Conservation (phyloP, 2,888 invertebrate genomes). For the Nephrotoma flavescens region DNA sequence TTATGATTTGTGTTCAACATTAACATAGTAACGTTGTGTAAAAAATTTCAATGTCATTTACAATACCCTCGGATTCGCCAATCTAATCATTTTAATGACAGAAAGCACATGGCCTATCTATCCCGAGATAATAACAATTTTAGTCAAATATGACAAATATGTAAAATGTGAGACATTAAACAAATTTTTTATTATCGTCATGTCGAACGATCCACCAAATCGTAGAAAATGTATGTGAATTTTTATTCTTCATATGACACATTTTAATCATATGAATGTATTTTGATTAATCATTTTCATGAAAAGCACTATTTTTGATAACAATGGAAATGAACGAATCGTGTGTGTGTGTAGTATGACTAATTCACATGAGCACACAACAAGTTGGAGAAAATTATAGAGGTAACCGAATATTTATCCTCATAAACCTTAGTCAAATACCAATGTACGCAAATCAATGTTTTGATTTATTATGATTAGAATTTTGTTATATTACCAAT, state of each 20-base stretch:
- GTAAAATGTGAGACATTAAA: too few species aligned
- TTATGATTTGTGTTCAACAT: too few species aligned
- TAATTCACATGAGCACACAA: not conserved
- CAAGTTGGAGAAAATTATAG: not conserved
- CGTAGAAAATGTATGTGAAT: not conserved
- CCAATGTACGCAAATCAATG: not conserved
- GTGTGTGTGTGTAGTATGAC: not conserved
- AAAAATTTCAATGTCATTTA: too few species aligned
- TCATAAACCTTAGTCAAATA: not conserved
- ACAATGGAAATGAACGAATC: not conserved
- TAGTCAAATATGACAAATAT: too few species aligned
- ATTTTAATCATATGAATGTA: not conserved
- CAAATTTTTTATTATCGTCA: too few species aligned
- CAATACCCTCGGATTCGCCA: not conserved
- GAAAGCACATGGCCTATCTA: not conserved
- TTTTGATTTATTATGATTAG: not conserved
- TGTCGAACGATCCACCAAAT: too few species aligned
- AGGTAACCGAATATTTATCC: not conserved
- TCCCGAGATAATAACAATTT: not conserved
- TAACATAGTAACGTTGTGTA: too few species aligned
- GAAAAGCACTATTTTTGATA: not conserved
- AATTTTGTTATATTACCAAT: not conserved
- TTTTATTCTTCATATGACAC: not conserved
- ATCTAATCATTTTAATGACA: not conserved
- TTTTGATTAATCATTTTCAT: not conserved